Evolutionary conservation across 2,113 vertebrate genomes (phyloP).

Genomic region (Merops nubicus): DNA sequence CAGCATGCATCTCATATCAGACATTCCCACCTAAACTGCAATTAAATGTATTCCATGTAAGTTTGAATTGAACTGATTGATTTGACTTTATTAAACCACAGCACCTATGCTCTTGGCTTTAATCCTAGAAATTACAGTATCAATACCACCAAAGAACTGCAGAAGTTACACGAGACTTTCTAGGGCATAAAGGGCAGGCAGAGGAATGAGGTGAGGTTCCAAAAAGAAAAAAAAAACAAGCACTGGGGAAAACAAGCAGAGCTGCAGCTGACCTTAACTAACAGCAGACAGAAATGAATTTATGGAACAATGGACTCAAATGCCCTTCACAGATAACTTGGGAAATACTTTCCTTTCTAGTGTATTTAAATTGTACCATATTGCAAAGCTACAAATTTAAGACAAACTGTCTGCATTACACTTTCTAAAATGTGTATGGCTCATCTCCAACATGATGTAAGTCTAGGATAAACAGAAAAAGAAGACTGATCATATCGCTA

Average conservation of each 20-base stretch:
- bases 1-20: background rate
- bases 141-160: background rate
- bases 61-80: background rate
- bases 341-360: background rate
- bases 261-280: background rate
- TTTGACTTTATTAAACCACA: background rate
- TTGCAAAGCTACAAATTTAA: conserved; percentile 1
- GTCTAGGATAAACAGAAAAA: background rate
- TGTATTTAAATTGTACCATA: background rate
- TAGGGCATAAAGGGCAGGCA: background rate
- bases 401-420: conserved; percentile 4
- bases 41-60: background rate
- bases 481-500: background rate
- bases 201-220: background rate
- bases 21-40: background rate
- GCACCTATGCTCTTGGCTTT: background rate
- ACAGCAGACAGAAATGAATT: background rate
- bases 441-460: conserved; percentile 15
- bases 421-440: conserved; percentile 12
- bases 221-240: background rate
- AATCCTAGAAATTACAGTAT: background rate
- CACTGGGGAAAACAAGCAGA: background rate
- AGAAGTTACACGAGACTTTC: background rate
- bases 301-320: background rate
- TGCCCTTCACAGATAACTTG: background rate